Evolutionary conservation across 2,797 vertebrate genomes (phyloP).

Genomic region (Girardinus metallicus): DNA sequence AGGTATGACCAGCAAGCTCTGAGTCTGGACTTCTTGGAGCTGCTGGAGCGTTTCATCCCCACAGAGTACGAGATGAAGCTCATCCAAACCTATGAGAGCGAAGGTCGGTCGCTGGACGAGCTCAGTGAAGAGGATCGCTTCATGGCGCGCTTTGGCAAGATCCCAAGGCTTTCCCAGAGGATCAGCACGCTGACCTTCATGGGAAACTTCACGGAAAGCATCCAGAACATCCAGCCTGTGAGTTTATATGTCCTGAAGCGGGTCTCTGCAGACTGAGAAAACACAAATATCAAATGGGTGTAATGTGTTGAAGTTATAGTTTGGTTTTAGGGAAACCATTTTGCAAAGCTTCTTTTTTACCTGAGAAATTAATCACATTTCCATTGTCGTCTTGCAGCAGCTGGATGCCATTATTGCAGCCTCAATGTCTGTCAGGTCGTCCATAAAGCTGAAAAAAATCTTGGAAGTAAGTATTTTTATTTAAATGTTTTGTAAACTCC

Average conservation of each 20-base stretch:
- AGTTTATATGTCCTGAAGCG: conserved; percentile 27
- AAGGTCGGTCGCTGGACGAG: conserved; percentile 83
- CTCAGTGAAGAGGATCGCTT: conserved; percentile 93
- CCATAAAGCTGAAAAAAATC: conserved; percentile 91
- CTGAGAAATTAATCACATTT: background rate
- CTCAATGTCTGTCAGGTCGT: conserved; percentile 93
- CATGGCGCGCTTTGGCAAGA: conserved; percentile 91
- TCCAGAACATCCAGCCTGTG: conserved; percentile 89
- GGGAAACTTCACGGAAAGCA: conserved; percentile 89
- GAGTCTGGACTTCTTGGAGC: conserved; percentile 92
- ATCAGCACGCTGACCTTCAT: conserved; percentile 93
- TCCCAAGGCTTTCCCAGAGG: conserved; percentile 86
- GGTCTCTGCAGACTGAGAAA: background rate
- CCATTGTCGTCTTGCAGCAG: conserved; percentile 81
- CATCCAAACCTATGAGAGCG: conserved; percentile 85
- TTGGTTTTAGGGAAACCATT: background rate
- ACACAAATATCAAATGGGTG: too few species aligned
- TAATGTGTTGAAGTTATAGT: background rate
- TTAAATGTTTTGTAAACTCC: background rate
- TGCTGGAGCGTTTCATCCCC: conserved; percentile 92
- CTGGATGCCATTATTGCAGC: conserved; percentile 91
- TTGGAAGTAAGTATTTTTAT: conserved; percentile 84
- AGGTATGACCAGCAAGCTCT: conserved; percentile 90
- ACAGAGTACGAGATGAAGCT: conserved; percentile 87
- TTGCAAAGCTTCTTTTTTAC: background rate